Evolutionary conservation across 2,888 invertebrate species (phyloP), one percentile per base, ranked within the genome.

Genomic region (Baccha elongata): DNA sequence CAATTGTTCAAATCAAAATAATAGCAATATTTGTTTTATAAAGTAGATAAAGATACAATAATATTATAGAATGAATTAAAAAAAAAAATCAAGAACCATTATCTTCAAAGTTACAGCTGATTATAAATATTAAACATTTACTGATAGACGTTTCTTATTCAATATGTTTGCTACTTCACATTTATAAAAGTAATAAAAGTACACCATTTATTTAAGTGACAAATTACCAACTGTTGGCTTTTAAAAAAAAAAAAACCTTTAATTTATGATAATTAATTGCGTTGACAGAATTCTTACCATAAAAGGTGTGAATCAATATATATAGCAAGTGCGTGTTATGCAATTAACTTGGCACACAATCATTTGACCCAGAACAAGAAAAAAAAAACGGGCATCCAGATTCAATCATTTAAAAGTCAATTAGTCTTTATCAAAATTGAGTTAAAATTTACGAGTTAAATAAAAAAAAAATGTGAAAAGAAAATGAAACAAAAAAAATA

Each of bases 401-500:
- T 76, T 62, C 60, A 76, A 62, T 60, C 67, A 67, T 81, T 81
- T 81, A 71, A 71, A 76, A 81, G 32, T 81, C 76, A 81, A 76
- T 76, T 81, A 67, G 80, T 48, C 71, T 53, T 72, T 72, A 81
- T 76, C 69, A 76, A 72, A 76, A 67, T 81, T 7, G 67, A 81
- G 62, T 81, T 81, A 21, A 37, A 35, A 50, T 23, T 50, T 21
- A 64, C 48, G 48, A 52, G n/a, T n/a, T n/a, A n/a, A n/a, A n/a
- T 11, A 15, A 50, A 3, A 64, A 3, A 15, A 37, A 32, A 19
- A 19, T 8, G 58, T 42, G 37, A 35, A 13, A 26, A 23, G 13
- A 46, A 62, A 46, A 35, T 23, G 23, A 29, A 40, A 35, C 8
- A 15, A 15, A 60, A 42, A 11, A 19, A 19, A 19, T 11, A 26